Percentiles rank a stretch among this genome's conserved stretches.
Evolutionary conservation across 2,797 vertebrate species (phyloP).

Genomic region (Argyrosomus regius): DNA sequence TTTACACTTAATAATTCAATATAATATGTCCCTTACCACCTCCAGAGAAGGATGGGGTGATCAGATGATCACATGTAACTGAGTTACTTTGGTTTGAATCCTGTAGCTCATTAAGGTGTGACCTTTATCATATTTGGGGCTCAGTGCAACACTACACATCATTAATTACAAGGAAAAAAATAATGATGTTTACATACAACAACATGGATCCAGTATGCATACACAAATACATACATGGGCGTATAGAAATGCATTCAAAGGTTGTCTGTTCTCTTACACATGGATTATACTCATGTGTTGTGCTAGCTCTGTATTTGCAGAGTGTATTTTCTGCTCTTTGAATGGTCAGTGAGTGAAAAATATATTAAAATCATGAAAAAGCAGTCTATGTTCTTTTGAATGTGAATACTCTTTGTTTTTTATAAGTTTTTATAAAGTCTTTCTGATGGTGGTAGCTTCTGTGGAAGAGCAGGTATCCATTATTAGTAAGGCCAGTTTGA

Average conservation of each 20-base stretch:
- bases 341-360: too few relatives aligned
- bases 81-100: conserved; percentile 1
- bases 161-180: conserved; percentile 29
- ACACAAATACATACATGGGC: background rate
- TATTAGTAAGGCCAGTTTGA: background rate
- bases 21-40: too few relatives aligned
- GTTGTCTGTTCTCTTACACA: background rate
- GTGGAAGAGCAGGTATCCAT: background rate
- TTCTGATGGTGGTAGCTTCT: background rate
- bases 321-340: background rate
- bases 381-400: too few relatives aligned
- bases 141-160: background rate
- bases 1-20: too few relatives aligned
- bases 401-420: too few relatives aligned
- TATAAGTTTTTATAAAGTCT: too few relatives aligned
- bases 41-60: too few relatives aligned
- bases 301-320: too few relatives aligned
- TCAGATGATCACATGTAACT: too few relatives aligned
- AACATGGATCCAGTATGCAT: background rate
- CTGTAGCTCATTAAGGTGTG: conserved; percentile 11
- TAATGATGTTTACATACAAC: background rate
- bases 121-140: background rate
- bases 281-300: background rate
- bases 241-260: background rate
- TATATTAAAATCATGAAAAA: too few relatives aligned